Base-by-base conservation (phyloP, 2,797 vertebrate species). In the Galagoides demidoff region DNA sequence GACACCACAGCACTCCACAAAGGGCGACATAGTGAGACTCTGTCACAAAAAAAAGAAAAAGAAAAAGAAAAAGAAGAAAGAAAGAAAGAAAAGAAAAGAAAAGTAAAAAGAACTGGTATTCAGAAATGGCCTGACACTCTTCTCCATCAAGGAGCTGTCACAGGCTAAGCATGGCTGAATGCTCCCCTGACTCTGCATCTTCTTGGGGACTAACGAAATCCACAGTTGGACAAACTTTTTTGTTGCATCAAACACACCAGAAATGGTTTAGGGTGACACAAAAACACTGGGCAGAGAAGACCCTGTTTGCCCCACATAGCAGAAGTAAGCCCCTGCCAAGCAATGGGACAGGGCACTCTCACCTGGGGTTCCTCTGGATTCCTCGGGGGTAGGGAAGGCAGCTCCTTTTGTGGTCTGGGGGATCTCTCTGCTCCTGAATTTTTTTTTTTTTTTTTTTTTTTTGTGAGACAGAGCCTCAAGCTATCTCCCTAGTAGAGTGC, bases 161-260 rank as follows among this genome's bases (percentile, higher is more conserved):
- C 25, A 85, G 66, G n/a, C 49, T 27, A 6, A n/a, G 52, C 68
- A 31, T 13, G 64, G 22, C 82, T 25, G 27, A 39, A 52, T 19
- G 6, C 3, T 23, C 17, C n/a, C 22, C 7, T 34, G 2, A 19
- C 5, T 22, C 61, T 19, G 11, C 31, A 23, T n/a, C 45, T 71
- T 63, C 34, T 10, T 0, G 0, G 39, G 27, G 3, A 45, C 20
- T 45, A n/a, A 7, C 2, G 27, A 74, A 43, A 22, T 0, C 34
- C 70, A 63, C 23, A 37, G 29, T 1, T 3, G 2, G 27, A 34
- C 0, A 0, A 37, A 43, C 2, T n/a, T 25, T 20, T 52, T 7
- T 81, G 73, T 16, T 4, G 55, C 27, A 4, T n/a, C 85, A 27
- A 27, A 92, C 31, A 34, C 64, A 64, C 17, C 59, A 59, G 59